Base-by-base conservation (phyloP, 2,888 invertebrate species). In the Atethmia centrago region DNA sequence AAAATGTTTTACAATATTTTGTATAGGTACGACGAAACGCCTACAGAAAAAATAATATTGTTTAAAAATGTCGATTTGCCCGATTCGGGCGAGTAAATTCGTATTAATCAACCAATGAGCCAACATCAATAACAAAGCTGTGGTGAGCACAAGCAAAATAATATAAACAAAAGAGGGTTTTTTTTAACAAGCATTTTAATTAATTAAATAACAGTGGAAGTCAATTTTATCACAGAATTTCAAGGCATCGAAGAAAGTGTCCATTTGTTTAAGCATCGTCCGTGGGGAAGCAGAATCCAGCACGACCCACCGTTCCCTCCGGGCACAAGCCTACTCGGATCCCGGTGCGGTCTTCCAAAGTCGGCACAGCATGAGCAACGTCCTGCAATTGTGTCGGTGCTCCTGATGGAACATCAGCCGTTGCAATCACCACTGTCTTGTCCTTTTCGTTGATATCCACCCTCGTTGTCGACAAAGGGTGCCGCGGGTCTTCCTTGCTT, bases 291-390 rank as follows among this genome's bases (percentile, higher is more conserved):
- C 86, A 87, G 53, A 68, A 82, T 36, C 77, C 73, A 25, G 71
- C 72, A 4, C 12, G n/a, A 16, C 25, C 49, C 0, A 47, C 62
- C 1, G 40, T 77, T 40, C 80, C 82, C 0, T 10, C 0, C 0
- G 87, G 82, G 16, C 85, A 86, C 2, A 56, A 49, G 14, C 78
- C 85, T 12, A 71, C 74, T 7, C 7, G 31, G 25, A 87, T 80
- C 2, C 69, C 67, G 12, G 36, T n/a, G n/a, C 91, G 88, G 49
- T 75, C 72, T 42, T 84, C 88, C 51, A 85, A 28, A 3, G 36
- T 56, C 1, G 65, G 77, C 47, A 66, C 58, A 79, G n/a, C n/a
- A n/a, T n/a, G n/a, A n/a, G n/a, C n/a, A n/a, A n/a, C n/a, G n/a
- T n/a, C n/a, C n/a, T n/a, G n/a, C n/a, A n/a, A n/a, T n/a, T 49